Conservation (phyloP, 2,888 invertebrate genomes). For the Mellilla xanthometata region DNA sequence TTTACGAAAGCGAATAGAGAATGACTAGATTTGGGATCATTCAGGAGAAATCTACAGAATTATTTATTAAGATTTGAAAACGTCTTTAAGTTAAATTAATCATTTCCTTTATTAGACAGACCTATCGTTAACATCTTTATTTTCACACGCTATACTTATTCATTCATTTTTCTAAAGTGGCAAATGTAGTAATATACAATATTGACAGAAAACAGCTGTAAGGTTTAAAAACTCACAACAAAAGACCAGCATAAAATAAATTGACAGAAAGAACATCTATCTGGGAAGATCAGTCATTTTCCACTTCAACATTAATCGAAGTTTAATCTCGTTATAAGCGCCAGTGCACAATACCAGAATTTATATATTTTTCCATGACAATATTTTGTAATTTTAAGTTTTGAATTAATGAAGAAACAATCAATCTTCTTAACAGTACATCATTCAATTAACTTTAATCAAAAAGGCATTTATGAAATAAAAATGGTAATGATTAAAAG, state of each 20-base stretch:
- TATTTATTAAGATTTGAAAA: no score
- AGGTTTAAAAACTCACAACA: slow-evolving; percentile 7
- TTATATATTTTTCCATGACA: background rate
- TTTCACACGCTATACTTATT: no score
- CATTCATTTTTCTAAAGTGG: no score
- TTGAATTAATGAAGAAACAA: background rate
- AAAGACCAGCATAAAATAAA: slow-evolving; percentile 30
- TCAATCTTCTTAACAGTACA: background rate
- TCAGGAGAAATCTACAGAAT: background rate
- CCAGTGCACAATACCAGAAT: slow-evolving; percentile 7
- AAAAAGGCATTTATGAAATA: background rate
- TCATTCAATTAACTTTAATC: background rate
- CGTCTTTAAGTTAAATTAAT: no score
- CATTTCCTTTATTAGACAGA: no score
- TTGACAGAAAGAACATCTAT: slow-evolving; percentile 45
- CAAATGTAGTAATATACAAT: no score
- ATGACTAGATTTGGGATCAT: slow-evolving; percentile 28
- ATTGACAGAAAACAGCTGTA: no score
- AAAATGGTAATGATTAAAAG: slow-evolving; percentile 17
- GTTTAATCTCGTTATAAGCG: no score
- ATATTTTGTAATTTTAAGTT: no score
- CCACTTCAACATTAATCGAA: no score
- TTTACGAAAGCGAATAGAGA: slow-evolving; percentile 51
- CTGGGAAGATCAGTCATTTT: slow-evolving; percentile 63
- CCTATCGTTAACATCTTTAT: no score